These are phyloP conservation scores for Thecophora atra DNA, from an alignment of 2,888 invertebrate species.

Conservation along the genomic window DNA sequence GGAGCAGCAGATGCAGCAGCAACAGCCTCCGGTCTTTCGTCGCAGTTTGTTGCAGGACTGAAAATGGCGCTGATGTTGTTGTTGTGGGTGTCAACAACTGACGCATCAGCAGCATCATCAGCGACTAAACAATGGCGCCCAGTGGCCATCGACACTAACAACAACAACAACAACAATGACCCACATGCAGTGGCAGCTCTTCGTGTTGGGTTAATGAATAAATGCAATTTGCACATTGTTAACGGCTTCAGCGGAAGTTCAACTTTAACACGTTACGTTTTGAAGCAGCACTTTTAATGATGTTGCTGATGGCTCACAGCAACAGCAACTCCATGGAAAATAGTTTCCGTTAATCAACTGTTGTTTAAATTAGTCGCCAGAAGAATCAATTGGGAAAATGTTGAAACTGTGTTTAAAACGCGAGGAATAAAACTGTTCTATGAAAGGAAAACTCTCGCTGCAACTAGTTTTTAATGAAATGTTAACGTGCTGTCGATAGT, in stretches of 20 bases:
- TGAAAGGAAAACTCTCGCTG: background rate
- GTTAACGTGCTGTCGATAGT: background rate
- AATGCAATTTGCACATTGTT: background rate
- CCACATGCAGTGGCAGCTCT: background rate
- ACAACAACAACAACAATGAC: background rate
- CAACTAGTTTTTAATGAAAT: background rate
- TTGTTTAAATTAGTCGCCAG: no score
- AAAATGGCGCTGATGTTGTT: background rate
- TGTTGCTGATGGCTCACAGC: no score
- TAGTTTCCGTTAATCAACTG: no score
- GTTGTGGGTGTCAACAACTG: background rate
- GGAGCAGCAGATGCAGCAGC: background rate
- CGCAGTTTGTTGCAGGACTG: background rate
- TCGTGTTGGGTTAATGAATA: background rate
- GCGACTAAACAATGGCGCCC: background rate
- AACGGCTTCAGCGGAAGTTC: background rate
- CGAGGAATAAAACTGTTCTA: background rate
- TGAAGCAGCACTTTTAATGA: no score
- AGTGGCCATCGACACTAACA: background rate
- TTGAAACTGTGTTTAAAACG: background rate
- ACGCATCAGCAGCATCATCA: background rate
- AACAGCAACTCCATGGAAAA: background rate
- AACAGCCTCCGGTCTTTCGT: background rate
- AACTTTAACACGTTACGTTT: no score
- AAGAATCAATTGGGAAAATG: no score